Percentiles rank a stretch among this genome's conserved stretches.
phyloP scores from a whole-genome alignment of 2,888 invertebrate genomes.

The Sphaerophoria rueppellii region DNA sequence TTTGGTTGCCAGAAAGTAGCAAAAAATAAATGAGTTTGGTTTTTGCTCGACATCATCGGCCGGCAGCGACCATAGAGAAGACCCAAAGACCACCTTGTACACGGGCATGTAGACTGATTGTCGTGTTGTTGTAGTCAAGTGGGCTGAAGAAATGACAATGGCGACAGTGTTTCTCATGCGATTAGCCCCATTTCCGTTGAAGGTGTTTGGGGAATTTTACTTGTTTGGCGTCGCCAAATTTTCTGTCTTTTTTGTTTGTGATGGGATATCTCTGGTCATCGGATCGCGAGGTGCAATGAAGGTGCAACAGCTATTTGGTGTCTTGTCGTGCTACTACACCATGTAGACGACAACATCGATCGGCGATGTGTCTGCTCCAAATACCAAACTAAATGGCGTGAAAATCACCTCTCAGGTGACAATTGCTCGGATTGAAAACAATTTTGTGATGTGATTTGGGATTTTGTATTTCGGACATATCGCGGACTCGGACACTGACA shows the following conservation, averaged over 20 bases:
- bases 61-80: background rate
- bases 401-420: constrained; percentile 78
- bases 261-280: constrained; percentile 28
- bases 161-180: constrained; percentile 69
- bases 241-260: background rate
- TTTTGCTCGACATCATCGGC: background rate
- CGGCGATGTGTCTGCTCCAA: constrained; percentile 61
- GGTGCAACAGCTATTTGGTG: constrained; percentile 28
- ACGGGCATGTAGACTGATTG: constrained; percentile 65
- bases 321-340: constrained; percentile 42
- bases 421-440: constrained; percentile 42
- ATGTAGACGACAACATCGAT: constrained; percentile 26
- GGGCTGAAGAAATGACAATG: constrained; percentile 49
- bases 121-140: constrained; percentile 39
- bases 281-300: constrained; percentile 37
- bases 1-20: constrained; percentile 17
- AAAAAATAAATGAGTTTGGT: constrained; percentile 8
- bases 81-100: constrained; percentile 62
- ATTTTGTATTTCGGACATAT: background rate
- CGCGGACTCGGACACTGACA: too few species aligned
- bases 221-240: constrained; percentile 50
- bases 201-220: constrained; percentile 26
- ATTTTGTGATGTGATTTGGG: constrained; percentile 2
- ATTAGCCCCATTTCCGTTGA: constrained; percentile 68
- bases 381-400: constrained; percentile 75